These are phyloP conservation scores for Argyresthia goedartella DNA, from an alignment of 2,888 invertebrate species.

Conservation along the genomic window DNA sequence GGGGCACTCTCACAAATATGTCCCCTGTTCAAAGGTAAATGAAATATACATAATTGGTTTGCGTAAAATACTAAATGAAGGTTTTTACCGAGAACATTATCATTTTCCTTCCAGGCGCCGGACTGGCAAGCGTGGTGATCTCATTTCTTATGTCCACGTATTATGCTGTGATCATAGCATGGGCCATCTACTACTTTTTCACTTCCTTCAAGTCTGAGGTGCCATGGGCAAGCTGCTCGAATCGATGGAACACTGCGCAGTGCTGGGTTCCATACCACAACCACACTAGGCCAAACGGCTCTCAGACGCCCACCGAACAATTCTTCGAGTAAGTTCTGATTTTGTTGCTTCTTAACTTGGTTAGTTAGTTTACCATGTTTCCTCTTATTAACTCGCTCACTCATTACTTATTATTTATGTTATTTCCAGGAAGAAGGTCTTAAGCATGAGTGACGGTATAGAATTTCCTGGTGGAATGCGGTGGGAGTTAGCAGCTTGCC, in stretches of 20 bases:
- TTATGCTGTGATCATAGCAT: constrained; percentile 95
- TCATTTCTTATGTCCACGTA: constrained; percentile 96
- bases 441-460: constrained; percentile 86
- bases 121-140: constrained; percentile 93
- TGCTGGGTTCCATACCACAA: constrained; percentile 86
- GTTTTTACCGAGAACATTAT: background rate
- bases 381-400: background rate
- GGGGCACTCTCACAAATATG: constrained; percentile 92
- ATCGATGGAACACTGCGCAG: constrained; percentile 86
- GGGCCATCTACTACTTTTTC: constrained; percentile 94
- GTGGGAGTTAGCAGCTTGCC: constrained; percentile 91
- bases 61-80: background rate
- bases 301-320: constrained; percentile 90
- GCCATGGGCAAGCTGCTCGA: constrained; percentile 91
- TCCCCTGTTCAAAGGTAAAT: constrained; percentile 89
- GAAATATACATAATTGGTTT: background rate
- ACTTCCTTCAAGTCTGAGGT: constrained; percentile 89
- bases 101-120: constrained; percentile 81
- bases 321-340: constrained; percentile 85
- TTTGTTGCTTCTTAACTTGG: constrained; percentile 23
- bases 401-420: background rate
- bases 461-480: constrained; percentile 85
- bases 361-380: background rate
- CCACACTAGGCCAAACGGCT: constrained; percentile 76
- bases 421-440: constrained; percentile 82